Evolutionary conservation across 2,888 invertebrate species (phyloP).

Genomic region (Temnothorax unifasciatus): DNA sequence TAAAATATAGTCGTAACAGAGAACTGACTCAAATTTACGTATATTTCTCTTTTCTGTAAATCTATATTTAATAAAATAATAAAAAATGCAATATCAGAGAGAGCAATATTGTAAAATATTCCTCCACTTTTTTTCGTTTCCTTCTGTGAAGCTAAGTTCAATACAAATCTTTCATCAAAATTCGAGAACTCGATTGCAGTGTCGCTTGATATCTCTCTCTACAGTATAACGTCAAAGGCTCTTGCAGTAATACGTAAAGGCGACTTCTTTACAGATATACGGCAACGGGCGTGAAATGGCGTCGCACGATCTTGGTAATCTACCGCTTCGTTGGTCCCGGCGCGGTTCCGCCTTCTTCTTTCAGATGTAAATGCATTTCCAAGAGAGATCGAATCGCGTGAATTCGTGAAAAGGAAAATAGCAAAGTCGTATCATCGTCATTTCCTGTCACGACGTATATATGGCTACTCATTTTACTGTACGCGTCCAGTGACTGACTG

Average conservation of each 20-base stretch:
- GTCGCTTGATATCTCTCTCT: slow-evolving; percentile 17
- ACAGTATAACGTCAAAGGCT: not conserved
- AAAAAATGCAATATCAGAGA: not conserved
- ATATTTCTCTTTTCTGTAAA: not conserved
- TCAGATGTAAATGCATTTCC: slow-evolving; percentile 54
- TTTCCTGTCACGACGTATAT: slow-evolving; percentile 24
- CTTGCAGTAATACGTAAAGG: slow-evolving; percentile 20
- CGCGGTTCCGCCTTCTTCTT: slow-evolving; percentile 39
- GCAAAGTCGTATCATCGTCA: slow-evolving; percentile 28
- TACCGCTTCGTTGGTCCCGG: slow-evolving; percentile 16
- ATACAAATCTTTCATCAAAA: not conserved
- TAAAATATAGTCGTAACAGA: not conserved
- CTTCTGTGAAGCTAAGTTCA: not conserved
- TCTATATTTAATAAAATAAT: not conserved
- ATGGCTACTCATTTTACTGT: slow-evolving; percentile 6
- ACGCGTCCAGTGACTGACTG: not conserved
- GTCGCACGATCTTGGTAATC: slow-evolving; percentile 22
- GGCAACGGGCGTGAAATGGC: slow-evolving; percentile 23
- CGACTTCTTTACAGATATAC: slow-evolving; percentile 38
- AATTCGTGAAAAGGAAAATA: slow-evolving; percentile 36
- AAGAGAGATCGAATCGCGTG: slow-evolving; percentile 35
- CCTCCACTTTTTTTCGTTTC: not conserved
- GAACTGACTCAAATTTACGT: not conserved
- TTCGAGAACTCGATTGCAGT: slow-evolving; percentile 1
- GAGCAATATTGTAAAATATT: not conserved